Conservation (phyloP, 1,140 invertebrate species). For the Danaus plexippus region DNA sequence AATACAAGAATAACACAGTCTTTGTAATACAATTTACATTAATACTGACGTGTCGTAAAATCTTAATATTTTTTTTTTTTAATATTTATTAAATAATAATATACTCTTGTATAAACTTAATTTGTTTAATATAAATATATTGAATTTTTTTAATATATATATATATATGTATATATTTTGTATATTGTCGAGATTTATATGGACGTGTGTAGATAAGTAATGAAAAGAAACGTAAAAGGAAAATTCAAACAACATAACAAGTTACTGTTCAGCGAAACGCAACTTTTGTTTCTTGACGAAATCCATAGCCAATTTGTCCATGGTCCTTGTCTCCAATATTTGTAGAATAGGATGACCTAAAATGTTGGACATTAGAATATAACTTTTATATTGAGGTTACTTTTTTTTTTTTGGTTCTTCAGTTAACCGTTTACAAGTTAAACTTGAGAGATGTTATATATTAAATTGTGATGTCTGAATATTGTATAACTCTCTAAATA, state of each 20-base stretch:
- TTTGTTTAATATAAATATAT: constrained; percentile 11
- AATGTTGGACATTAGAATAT: constrained; percentile 15
- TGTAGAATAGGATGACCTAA: constrained; percentile 86
- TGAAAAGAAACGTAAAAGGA: constrained; percentile 23
- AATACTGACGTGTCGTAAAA: constrained; percentile 55
- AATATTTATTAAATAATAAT: constrained; percentile 23
- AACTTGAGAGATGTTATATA: too few species aligned
- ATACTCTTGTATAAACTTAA: constrained; percentile 31
- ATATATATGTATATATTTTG: constrained; percentile 28
- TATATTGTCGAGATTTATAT: constrained; percentile 64
- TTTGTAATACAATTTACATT: constrained; percentile 58
- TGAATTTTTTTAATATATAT: constrained; percentile 14
- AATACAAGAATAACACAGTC: constrained; percentile 62
- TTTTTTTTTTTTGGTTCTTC: too few species aligned
- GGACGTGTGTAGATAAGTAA: constrained; percentile 56
- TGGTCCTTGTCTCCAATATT: constrained; percentile 85
- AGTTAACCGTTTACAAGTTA: too few species aligned
- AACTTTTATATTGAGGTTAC: too few species aligned
- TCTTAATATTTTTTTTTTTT: constrained; percentile 30
- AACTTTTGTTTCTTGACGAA: constrained; percentile 90
- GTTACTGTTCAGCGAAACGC: constrained; percentile 73
- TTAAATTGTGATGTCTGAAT: too few species aligned
- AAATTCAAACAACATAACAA: constrained; percentile 16
- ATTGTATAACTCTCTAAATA: too few species aligned
- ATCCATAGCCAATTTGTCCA: constrained; percentile 89